Evolutionary conservation across 2,113 vertebrate species (phyloP).

Genomic region (Rhea americana): DNA sequence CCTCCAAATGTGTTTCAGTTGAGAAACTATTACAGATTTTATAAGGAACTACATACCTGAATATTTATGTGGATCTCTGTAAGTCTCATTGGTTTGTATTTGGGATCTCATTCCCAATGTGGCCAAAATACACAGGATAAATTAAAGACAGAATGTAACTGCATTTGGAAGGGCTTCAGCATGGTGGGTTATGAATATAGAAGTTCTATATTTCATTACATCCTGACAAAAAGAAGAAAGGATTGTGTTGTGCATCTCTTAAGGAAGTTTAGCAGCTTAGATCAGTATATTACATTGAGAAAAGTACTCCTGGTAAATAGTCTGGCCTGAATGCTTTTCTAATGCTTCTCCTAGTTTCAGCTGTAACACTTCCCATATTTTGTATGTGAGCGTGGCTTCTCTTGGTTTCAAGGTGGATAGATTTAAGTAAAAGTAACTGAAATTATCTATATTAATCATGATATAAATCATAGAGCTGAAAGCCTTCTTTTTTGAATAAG

Average conservation of each 20-base stretch:
- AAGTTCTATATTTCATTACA: not conserved
- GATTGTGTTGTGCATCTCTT: not conserved
- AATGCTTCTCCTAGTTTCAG: not conserved
- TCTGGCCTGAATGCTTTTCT: not conserved
- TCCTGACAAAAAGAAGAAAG: not conserved
- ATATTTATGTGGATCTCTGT: not conserved
- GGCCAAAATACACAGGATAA: not conserved
- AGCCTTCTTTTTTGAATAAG: accelerated
- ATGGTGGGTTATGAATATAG: not conserved
- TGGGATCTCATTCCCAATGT: too few relatives aligned
- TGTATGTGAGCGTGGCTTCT: not conserved
- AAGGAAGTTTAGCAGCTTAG: not conserved
- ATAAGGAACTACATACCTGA: not conserved
- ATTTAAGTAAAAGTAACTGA: not conserved
- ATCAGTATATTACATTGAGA: not conserved
- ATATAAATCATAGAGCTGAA: not conserved
- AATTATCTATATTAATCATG: not conserved
- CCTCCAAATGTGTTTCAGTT: not conserved
- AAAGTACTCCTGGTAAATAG: not conserved
- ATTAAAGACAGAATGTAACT: not conserved
- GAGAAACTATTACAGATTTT: not conserved
- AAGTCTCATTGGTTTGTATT: not conserved
- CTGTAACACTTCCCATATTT: not conserved
- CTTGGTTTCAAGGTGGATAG: not conserved
- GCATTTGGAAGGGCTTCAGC: not conserved